Conservation (phyloP, 2,888 invertebrate genomes). For the Nomada ruficornis region DNA sequence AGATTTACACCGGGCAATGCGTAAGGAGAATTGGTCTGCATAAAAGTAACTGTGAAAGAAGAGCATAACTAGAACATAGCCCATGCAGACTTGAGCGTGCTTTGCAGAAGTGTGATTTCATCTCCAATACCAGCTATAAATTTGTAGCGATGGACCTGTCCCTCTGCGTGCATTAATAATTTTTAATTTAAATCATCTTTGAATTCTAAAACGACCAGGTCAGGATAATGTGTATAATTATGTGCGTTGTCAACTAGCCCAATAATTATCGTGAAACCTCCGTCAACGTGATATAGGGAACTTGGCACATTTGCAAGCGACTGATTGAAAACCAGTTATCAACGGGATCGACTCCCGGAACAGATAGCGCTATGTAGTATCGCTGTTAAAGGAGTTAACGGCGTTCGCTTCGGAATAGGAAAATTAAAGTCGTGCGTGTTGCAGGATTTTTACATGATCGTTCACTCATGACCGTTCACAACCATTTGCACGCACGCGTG, state of each 20-base stretch:
- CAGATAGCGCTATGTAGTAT: conserved; percentile 4
- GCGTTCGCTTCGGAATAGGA: conserved; percentile 29
- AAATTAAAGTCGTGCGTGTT: conserved; percentile 40
- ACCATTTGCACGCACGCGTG: neutral
- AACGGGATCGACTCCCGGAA: conserved; percentile 23
- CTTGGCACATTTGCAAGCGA: conserved; percentile 20
- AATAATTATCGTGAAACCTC: conserved; percentile 39
- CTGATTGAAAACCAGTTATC: conserved; percentile 60
- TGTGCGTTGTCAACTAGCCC: neutral
- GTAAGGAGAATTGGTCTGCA: too few relatives aligned
- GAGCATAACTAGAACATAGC: too few relatives aligned
- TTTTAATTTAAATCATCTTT: neutral
- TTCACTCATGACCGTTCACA: conserved; percentile 23
- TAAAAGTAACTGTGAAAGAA: too few relatives aligned
- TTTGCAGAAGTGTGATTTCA: too few relatives aligned
- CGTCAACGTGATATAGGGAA: conserved; percentile 39
- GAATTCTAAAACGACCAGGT: neutral
- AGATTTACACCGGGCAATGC: too few relatives aligned
- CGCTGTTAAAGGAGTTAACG: conserved; percentile 8
- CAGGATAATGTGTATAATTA: too few relatives aligned
- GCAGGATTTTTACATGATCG: conserved; percentile 28
- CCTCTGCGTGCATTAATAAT: too few relatives aligned
- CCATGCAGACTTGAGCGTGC: too few relatives aligned
- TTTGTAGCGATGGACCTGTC: too few relatives aligned
- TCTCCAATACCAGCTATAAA: too few relatives aligned